A percentile compares a stretch with the other conserved stretches of the same genome.
Evolutionary conservation across 2,113 vertebrate species (phyloP).

Genomic region (Aphelocoma coerulescens): DNA sequence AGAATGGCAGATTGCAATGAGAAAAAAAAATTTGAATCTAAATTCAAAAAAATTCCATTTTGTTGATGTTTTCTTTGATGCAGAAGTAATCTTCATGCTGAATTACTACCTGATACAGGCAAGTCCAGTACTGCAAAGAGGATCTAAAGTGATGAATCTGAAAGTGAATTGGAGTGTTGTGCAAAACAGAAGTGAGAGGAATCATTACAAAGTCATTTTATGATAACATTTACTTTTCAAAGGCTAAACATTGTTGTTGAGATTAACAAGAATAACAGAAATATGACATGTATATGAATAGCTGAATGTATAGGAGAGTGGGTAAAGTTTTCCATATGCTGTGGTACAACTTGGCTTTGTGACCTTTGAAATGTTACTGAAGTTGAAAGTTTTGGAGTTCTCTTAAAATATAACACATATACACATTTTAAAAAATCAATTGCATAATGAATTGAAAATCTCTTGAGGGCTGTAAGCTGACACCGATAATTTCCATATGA

Average conservation of each 20-base stretch:
- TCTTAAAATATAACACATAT: neutral
- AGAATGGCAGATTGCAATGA: neutral
- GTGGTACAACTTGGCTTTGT: neutral
- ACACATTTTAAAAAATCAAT: neutral
- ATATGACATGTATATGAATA: constrained; percentile 73
- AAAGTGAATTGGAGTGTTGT: constrained; percentile 58
- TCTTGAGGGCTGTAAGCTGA: neutral
- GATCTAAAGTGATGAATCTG: constrained; percentile 59
- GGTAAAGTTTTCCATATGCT: constrained; percentile 79
- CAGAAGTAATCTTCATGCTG: neutral
- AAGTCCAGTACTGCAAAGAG: neutral
- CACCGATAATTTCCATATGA: neutral
- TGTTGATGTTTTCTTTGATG: neutral
- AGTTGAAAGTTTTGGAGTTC: neutral
- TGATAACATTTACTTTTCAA: constrained; percentile 79
- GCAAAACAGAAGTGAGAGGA: constrained; percentile 70
- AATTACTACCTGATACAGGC: neutral
- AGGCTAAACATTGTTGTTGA: constrained; percentile 77
- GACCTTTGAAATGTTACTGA: neutral
- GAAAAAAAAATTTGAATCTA: neutral
- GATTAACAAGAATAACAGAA: constrained; percentile 78
- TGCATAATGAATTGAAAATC: neutral
- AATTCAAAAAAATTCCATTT: neutral
- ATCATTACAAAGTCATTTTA: constrained; percentile 77
- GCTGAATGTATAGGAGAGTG: constrained; percentile 61